Base-by-base conservation (phyloP, 2,113 vertebrate genomes). In the Vireo altiloquus region DNA sequence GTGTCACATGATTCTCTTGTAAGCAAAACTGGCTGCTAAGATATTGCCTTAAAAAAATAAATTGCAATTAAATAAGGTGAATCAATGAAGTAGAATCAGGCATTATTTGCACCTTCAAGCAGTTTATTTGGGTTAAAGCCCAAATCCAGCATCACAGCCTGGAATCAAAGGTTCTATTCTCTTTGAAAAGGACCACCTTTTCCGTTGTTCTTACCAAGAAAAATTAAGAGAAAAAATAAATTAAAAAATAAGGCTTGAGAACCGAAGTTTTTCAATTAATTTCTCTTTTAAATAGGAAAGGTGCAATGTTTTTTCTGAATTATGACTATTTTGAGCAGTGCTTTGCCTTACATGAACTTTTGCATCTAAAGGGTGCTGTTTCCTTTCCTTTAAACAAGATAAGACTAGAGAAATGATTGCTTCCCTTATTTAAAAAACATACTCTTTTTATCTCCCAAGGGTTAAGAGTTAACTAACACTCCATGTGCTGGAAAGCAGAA, bases 381-480 rank as follows among this genome's bases (percentile, higher is more conserved):
- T 87, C 83, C 70, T 90, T 96, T 90, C 50, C 20, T 57, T 57
- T 75, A 35, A 95, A 64, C 13, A 17, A 76, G 87, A 86, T 90
- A 94, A 92, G 69, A 71, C 33, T n/a, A 59, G 53, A 87, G 57
- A 76, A 95, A 50, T 50, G 23, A 89, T 75, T 84, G 60, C 69
- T 95, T 96, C 82, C 57, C 24, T 83, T 54, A 52, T 77, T 90
- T 65, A 56, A 72, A 35, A 44, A 75, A 27, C 69, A 64, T 23
- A 35, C 6, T 56, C 30, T n/a, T 77, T 89, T 92, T 95, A 72
- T 79, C 82, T 92, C 39, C 77, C 76, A 66, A 30, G 59, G 69
- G 86, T 76, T 93, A 89, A 84, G 53, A 93, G 77, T 78, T 95
- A 96, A 72, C 82, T 81, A 69, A 60, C 61, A 30, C 44, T 47